Base-by-base conservation (phyloP, 2,888 invertebrate genomes). In the Platycheirus rosarum region DNA sequence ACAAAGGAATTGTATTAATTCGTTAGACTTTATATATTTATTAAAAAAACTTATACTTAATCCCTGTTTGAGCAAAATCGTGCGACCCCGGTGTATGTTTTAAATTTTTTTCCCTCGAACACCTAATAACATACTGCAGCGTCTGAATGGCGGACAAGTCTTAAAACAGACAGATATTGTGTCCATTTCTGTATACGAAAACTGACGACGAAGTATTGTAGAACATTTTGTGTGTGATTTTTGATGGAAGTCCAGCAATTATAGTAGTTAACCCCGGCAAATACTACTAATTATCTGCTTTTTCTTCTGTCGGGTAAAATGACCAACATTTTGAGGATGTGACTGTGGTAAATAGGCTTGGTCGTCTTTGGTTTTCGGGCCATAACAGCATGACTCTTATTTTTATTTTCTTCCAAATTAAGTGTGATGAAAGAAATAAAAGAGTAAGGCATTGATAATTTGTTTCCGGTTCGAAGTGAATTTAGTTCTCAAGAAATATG, bases 201-300 rank as follows among this genome's bases (percentile, higher is more conserved):
- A n/a, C n/a, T n/a, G n/a, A n/a, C n/a, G n/a, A n/a, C n/a, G n/a
- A n/a, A n/a, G n/a, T n/a, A n/a, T n/a, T n/a, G n/a, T n/a, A n/a
- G n/a, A n/a, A n/a, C n/a, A n/a, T n/a, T n/a, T n/a, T n/a, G n/a
- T 63, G 51, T 55, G 74, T 70, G 68, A 66, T 65, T 70, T 60
- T 68, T 68, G 82, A 82, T 77, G 71, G 71, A 77, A 71, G 71
- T 68, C 42, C 71, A 82, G 66, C 82, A 82, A 82, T 82, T 77
- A 76, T 76, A 70, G 71, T 73, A 68, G 77, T 82, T 71, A 82
- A 51, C 62, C 23, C 40, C 46, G 46, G 42, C 69, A 62, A 35
- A 48, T 53, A 77, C 40, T 60, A 69, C 68, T 55, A 68, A 68
- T 78, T 78, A 73, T 66, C 65, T 78, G 44, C 37, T 46, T 63